Percentiles rank a stretch among this genome's conserved stretches.
phyloP scores from a whole-genome alignment of 2,113 vertebrate genomes.

The Elachura formosa region DNA sequence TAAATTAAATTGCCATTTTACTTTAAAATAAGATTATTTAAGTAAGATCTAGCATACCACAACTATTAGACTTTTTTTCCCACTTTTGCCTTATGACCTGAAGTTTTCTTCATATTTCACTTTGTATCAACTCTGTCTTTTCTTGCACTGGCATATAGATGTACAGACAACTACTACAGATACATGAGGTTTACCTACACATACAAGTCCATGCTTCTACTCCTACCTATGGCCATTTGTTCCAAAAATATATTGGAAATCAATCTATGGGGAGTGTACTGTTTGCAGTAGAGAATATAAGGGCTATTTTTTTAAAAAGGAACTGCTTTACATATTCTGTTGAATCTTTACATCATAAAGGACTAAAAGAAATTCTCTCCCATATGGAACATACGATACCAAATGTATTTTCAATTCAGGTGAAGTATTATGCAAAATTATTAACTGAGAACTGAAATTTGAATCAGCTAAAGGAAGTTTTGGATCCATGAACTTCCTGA shows the following conservation, averaged over 20 bases:
- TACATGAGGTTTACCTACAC: background rate
- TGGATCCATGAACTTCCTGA: background rate
- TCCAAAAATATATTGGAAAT: background rate
- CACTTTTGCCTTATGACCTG: background rate
- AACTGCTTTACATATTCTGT: background rate
- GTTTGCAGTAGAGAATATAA: background rate
- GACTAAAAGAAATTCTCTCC: background rate
- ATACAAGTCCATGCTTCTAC: background rate
- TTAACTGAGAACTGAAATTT: background rate
- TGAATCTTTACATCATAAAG: background rate
- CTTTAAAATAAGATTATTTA: background rate
- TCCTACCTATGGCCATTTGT: background rate
- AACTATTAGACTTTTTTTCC: background rate
- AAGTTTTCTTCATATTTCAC: background rate
- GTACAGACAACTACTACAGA: background rate
- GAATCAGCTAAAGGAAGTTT: background rate
- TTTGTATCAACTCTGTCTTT: background rate
- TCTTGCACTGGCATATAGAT: background rate
- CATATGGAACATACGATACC: background rate
- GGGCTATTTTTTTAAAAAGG: background rate
- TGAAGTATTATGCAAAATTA: background rate
- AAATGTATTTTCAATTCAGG: background rate
- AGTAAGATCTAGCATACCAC: background rate
- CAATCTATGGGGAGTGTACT: background rate
- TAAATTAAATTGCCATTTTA: background rate